These are phyloP conservation scores for Sisor rabdophorus DNA, from an alignment of 2,113 vertebrate genomes.

Conservation along the genomic window DNA sequence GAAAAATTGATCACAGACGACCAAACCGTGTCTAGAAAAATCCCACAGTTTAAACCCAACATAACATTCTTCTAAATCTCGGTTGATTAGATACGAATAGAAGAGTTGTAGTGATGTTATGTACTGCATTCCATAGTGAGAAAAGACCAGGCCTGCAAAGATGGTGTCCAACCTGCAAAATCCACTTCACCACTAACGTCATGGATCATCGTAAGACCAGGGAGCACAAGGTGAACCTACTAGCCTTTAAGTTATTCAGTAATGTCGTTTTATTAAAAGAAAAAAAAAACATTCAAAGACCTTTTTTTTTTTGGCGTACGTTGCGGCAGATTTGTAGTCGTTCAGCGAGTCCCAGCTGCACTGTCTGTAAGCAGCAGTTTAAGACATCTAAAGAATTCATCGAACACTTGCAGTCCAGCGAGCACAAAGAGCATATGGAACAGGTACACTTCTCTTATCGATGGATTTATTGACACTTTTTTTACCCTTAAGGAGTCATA, in stretches of 20 bases:
- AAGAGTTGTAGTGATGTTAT: neutral
- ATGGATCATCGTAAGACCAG: slow-evolving; percentile 83
- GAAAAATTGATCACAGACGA: too few species aligned
- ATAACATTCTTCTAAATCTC: too few species aligned
- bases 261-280: neutral
- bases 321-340: slow-evolving; percentile 76
- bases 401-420: slow-evolving; percentile 87
- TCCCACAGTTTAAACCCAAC: too few species aligned
- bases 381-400: slow-evolving; percentile 87
- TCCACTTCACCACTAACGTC: slow-evolving; percentile 81
- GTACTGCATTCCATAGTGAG: slow-evolving; percentile 60
- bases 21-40: too few species aligned
- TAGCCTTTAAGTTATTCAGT: neutral
- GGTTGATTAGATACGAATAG: too few species aligned
- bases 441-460: slow-evolving; percentile 65
- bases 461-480: neutral
- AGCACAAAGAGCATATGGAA: slow-evolving; percentile 82
- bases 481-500: too few species aligned
- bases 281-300: neutral
- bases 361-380: slow-evolving; percentile 85
- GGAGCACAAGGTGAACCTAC: slow-evolving; percentile 83
- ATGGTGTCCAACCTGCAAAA: slow-evolving; percentile 90
- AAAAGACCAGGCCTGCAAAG: slow-evolving; percentile 72
- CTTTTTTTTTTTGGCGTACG: neutral
- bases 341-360: slow-evolving; percentile 81